A percentile compares a stretch with the other conserved stretches of the same genome.
These are phyloP conservation scores for Agrilus cyanescens DNA, from an alignment of 2,888 invertebrate genomes.

Conservation along the genomic window DNA sequence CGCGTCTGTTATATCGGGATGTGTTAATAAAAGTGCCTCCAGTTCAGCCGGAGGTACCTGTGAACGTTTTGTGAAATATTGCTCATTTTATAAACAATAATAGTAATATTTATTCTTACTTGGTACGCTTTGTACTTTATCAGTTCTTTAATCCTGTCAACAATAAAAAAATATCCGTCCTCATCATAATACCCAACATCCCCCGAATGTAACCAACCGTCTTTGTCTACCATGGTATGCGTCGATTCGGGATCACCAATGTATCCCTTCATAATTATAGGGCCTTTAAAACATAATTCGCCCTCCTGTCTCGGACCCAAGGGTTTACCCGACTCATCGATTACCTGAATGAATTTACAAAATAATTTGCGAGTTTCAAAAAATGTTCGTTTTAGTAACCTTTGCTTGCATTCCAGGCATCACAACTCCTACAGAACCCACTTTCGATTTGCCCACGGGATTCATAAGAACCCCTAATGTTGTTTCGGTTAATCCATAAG, in stretches of 20 bases:
- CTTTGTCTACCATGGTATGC: slow-evolving; percentile 51
- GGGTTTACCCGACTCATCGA: slow-evolving; percentile 50
- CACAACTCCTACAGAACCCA: slow-evolving; percentile 56
- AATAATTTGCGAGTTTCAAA: neutral
- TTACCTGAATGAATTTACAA: slow-evolving; percentile 27
- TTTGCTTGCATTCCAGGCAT: slow-evolving; percentile 56
- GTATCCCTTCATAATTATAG: slow-evolving; percentile 62
- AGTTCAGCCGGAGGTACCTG: slow-evolving; percentile 46
- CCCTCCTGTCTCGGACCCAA: slow-evolving; percentile 59
- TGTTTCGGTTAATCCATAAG: slow-evolving; percentile 72
- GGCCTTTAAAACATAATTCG: slow-evolving; percentile 75
- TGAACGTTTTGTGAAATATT: slow-evolving; percentile 31
- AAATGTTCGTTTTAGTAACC: slow-evolving; percentile 22
- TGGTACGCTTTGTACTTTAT: slow-evolving; percentile 86
- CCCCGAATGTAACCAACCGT: slow-evolving; percentile 72
- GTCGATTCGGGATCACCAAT: slow-evolving; percentile 60
- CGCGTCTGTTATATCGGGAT: slow-evolving; percentile 43
- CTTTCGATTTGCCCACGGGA: slow-evolving; percentile 32
- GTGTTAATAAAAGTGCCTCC: slow-evolving; percentile 44
- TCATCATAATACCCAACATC: slow-evolving; percentile 77
- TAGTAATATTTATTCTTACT: slow-evolving; percentile 36
- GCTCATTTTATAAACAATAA: too few species aligned
- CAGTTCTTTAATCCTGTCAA: slow-evolving; percentile 80
- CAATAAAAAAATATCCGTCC: slow-evolving; percentile 69
- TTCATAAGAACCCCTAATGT: slow-evolving; percentile 46